phyloP scores from a whole-genome alignment of 2,797 vertebrate species.

The Tamandua tetradactyla region DNA sequence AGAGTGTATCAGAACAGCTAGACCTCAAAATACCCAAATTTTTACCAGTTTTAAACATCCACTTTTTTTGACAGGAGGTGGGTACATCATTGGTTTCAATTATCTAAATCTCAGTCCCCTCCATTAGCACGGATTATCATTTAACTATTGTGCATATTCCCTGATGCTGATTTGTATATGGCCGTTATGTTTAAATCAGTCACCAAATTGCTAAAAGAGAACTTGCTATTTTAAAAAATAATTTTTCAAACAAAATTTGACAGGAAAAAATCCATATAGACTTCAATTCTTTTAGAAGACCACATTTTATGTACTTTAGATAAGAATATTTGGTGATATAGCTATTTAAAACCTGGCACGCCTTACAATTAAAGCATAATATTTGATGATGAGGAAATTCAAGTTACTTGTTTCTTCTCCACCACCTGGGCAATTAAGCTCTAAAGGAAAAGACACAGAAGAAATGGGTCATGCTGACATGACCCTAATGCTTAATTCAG shows the following conservation, averaged over 20 bases:
- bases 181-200: neutral
- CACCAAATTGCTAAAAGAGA: constrained; percentile 23
- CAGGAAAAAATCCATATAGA: constrained; percentile 7
- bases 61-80: neutral
- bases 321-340: constrained; percentile 25
- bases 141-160: neutral
- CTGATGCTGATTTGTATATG: neutral
- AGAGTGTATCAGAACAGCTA: neutral
- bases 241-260: constrained; percentile 27
- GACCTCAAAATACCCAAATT: neutral
- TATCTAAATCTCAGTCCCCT: neutral
- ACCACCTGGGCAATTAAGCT: constrained; percentile 55
- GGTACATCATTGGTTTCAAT: neutral
- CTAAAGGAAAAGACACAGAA: constrained; percentile 46
- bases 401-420: constrained; percentile 61
- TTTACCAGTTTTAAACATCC: neutral
- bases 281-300: constrained; percentile 51
- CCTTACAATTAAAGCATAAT: constrained; percentile 70
- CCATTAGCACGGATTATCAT: neutral
- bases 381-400: constrained; percentile 71
- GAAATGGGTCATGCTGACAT: constrained; percentile 66
- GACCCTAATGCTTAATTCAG: constrained; percentile 41
- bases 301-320: constrained; percentile 21
- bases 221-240: constrained; percentile 38
- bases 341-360: constrained; percentile 47